A percentile compares a stretch with the other conserved stretches of the same genome.
phyloP scores from a whole-genome alignment of 2,888 invertebrate species.

The Drosophila yooni region DNA sequence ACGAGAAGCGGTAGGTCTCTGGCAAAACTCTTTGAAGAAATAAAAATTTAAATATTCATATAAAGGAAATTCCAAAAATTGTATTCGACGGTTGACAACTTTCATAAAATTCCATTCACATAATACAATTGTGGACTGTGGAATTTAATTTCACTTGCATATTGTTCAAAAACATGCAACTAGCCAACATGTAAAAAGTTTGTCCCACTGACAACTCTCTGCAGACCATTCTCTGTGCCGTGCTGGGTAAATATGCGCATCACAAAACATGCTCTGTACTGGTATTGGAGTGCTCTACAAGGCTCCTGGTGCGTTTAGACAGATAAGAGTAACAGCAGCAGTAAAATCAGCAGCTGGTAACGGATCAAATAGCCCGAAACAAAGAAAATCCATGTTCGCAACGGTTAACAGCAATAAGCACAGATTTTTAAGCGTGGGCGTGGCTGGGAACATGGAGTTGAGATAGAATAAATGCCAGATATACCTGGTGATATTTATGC shows the following conservation, averaged over 20 bases:
- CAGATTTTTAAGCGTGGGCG: conserved; percentile 27
- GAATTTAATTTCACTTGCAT: conserved; percentile 1
- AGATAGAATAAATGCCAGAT: background rate
- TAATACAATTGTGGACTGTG: background rate
- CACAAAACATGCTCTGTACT: background rate
- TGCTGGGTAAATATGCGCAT: conserved; percentile 23
- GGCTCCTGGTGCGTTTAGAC: conserved; percentile 29
- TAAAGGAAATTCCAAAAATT: background rate
- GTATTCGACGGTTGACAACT: background rate
- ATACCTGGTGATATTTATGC: conserved; percentile 2
- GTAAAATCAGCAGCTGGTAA: background rate
- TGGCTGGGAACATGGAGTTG: conserved; percentile 18
- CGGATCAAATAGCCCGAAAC: conserved; percentile 20
- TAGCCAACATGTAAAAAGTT: conserved; percentile 14
- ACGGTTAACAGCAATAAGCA: conserved; percentile 29
- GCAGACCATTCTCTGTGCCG: conserved; percentile 1
- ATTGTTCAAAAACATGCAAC: background rate
- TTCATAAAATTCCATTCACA: background rate
- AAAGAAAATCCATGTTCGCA: conserved; percentile 42
- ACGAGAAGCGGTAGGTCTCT: too few relatives aligned
- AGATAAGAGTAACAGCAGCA: conserved; percentile 23
- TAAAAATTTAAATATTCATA: background rate
- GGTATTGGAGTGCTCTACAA: conserved; percentile 25
- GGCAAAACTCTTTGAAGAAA: background rate
- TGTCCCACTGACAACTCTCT: conserved; percentile 4